phyloP scores from a whole-genome alignment of 2,888 invertebrate species.

The Drymonia ruficornis region DNA sequence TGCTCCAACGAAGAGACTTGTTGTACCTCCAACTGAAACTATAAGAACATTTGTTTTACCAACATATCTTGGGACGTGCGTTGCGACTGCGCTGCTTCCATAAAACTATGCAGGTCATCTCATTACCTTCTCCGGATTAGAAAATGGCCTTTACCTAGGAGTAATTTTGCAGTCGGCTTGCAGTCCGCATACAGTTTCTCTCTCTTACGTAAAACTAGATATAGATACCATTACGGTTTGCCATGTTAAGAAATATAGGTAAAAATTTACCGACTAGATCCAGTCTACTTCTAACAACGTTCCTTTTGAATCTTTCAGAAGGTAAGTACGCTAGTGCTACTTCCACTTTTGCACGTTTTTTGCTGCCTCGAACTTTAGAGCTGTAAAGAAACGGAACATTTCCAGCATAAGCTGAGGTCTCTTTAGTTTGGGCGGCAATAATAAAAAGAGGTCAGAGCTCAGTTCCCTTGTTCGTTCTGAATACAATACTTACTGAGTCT shows the following conservation, averaged over 20 bases:
- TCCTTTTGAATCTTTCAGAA: conserved; percentile 86
- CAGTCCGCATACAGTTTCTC: background rate
- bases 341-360: conserved; percentile 75
- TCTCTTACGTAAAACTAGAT: background rate
- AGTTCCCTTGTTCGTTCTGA: no score
- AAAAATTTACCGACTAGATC: conserved; percentile 86
- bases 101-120: no score
- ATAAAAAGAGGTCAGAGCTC: no score
- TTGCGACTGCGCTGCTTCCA: no score
- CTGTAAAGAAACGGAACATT: no score
- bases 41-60: conserved; percentile 31
- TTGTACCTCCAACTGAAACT: conserved; percentile 88
- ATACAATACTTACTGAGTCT: conserved; percentile 59
- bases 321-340: conserved; percentile 85
- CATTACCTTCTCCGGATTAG: no score
- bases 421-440: no score
- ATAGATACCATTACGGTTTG: background rate
- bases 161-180: no score
- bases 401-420: no score
- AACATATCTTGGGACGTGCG: no score
- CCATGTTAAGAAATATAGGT: background rate
- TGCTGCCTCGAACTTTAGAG: conserved; percentile 56
- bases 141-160: no score
- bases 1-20: conserved; percentile 87
- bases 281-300: conserved; percentile 86